A percentile compares a stretch with the other conserved stretches of the same genome.
phyloP scores from a whole-genome alignment of 1,140 invertebrate genomes.

The Danaus plexippus region DNA sequence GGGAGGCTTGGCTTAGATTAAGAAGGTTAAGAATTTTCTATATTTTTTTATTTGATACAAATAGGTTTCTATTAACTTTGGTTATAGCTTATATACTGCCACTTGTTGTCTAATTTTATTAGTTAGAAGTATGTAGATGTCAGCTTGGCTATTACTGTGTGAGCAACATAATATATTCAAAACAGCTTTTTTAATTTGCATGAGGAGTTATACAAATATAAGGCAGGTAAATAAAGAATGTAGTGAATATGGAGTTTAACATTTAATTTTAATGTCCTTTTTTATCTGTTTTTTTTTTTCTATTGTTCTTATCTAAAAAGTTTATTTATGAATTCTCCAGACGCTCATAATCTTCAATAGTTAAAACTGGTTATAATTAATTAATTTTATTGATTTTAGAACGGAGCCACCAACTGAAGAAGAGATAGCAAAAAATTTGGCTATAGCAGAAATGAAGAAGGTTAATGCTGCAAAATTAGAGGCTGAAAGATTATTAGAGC shows the following conservation, averaged over 20 bases:
- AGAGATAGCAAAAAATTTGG: slow-evolving; percentile 80
- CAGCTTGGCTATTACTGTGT: too few relatives aligned
- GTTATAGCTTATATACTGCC: too few relatives aligned
- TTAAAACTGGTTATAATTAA: neutral
- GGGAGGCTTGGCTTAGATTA: slow-evolving; percentile 86
- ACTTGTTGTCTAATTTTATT: too few relatives aligned
- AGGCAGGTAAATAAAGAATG: too few relatives aligned
- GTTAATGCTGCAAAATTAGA: slow-evolving; percentile 81
- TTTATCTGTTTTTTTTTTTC: neutral
- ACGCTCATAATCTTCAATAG: too few relatives aligned
- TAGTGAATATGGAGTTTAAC: slow-evolving; percentile 1
- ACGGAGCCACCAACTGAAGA: slow-evolving; percentile 78
- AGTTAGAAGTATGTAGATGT: too few relatives aligned
- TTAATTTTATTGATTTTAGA: slow-evolving; percentile 41
- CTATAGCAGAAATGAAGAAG: slow-evolving; percentile 80
- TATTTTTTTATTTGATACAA: slow-evolving; percentile 23
- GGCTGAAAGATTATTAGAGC: slow-evolving; percentile 40
- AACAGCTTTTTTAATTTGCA: too few relatives aligned
- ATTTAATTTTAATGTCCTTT: neutral
- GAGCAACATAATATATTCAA: too few relatives aligned
- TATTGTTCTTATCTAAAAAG: too few relatives aligned
- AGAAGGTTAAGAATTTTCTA: slow-evolving; percentile 59
- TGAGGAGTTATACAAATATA: too few relatives aligned
- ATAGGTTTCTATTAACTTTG: too few relatives aligned
- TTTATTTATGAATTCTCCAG: too few relatives aligned